phyloP scores from a whole-genome alignment of 2,113 vertebrate species.

The Vombatus ursinus region DNA sequence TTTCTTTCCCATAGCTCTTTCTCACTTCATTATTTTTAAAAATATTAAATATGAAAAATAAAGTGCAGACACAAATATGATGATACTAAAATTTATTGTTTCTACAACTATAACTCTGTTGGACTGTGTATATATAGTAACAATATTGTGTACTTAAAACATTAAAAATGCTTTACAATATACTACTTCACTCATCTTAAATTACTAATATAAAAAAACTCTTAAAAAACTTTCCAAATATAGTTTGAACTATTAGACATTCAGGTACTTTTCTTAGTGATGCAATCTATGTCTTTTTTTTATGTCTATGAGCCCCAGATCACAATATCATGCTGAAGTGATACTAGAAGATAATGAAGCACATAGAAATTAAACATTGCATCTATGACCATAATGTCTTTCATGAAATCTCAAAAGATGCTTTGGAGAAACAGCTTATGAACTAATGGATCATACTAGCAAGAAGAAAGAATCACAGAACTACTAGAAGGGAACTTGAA shows the following conservation, averaged over 20 bases:
- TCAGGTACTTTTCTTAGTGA: conserved; percentile 7
- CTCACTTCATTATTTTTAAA: conserved; percentile 37
- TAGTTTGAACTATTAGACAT: not conserved
- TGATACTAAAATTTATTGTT: conserved; percentile 41
- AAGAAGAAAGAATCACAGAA: not conserved
- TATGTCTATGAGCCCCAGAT: not conserved
- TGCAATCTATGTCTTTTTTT: not conserved
- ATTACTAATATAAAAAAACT: conserved; percentile 43
- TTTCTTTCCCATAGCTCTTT: conserved; percentile 21
- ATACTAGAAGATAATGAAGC: no score
- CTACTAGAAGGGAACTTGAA: not conserved
- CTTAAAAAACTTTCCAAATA: conserved; percentile 45
- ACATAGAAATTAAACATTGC: no score
- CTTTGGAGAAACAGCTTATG: not conserved
- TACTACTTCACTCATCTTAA: conserved; percentile 41
- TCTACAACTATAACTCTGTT: conserved; percentile 5
- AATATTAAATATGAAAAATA: conserved; percentile 55
- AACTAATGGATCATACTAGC: not conserved
- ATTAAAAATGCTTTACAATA: conserved; percentile 28
- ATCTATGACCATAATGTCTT: not conserved
- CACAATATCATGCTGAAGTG: no score
- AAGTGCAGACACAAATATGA: conserved; percentile 19
- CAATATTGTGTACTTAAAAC: conserved; percentile 37
- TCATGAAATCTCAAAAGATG: not conserved
- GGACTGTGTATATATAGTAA: not conserved